Evolutionary conservation across 2,888 invertebrate species (phyloP), one percentile per base, ranked within the genome.

Genomic region (Synanthedon myopaeformis): DNA sequence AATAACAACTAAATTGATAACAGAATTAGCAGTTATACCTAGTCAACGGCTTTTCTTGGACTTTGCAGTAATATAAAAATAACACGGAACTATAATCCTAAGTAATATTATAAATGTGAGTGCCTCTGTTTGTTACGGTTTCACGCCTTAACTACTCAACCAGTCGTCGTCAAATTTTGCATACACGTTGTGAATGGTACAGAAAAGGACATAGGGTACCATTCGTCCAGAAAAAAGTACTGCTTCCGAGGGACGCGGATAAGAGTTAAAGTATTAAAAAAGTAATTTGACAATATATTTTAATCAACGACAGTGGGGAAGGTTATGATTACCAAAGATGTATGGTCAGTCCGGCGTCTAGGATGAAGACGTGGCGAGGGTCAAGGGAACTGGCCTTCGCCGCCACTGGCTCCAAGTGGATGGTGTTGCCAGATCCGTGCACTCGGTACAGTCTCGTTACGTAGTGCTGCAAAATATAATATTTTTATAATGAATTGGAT

Each of bases 361-460:
- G 82, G 11, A 99, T 89, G 81, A 96, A 99, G 2, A 98, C 97
- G 79, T 92, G 96, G 59, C 96, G 89, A 0, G 96, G 94, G 89
- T 99, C 99, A 53, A 99, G 89, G 0, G 96, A 94, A 41, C 89
- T 87, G 1, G 89, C 82, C 12, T 83, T 79, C 48, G 95, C 90
- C 0, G 92, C 86, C 28, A 98, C 97, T 1, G 97, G 95, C 80
- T 98, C 96, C 70, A 98, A 82, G 76, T 96, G 96, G 52, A 98
- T 92, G 14, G 94, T 92, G 52, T 92, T 92, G 35, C 96, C 96
- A n/a, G 94, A 92, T 23, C 93, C 93, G 74, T 96, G 97, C 14
- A 98, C 93, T 61, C 97, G 90, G 82, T 97, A 98, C 61, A 98
- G 79, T 8, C 97, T 91, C 5, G 91, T 92, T 54, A 94, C 92